Evolutionary conservation across 2,797 vertebrate genomes (phyloP).

Genomic region (Cirrhinus molitorella): DNA sequence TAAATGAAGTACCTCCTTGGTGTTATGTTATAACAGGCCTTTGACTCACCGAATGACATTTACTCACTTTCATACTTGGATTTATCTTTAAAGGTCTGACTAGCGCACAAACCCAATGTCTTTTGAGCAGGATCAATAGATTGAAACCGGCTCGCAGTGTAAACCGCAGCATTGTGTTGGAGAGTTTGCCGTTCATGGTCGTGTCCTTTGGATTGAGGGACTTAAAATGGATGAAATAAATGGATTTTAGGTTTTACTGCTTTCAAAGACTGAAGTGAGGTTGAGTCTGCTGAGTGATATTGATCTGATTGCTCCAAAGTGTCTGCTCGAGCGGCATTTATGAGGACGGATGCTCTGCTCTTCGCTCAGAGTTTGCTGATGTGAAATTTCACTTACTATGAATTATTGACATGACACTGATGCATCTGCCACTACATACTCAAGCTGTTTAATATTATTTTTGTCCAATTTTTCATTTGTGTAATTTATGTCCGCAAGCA

Average conservation of each 20-base stretch:
- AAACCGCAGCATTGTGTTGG: background rate
- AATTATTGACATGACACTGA: background rate
- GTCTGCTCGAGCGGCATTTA: background rate
- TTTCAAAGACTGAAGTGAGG: slow-evolving; percentile 5
- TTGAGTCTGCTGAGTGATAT: slow-evolving; percentile 46
- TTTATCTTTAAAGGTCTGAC: background rate
- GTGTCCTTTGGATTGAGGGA: background rate
- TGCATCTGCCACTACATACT: background rate
- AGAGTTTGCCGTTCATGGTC: background rate
- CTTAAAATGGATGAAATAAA: slow-evolving; percentile 14
- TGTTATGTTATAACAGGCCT: background rate
- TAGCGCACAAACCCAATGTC: background rate
- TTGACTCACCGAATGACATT: background rate
- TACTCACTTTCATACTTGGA: background rate
- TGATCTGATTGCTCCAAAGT: slow-evolving; percentile 41
- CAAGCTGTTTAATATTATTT: slow-evolving; percentile 68
- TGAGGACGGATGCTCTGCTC: slow-evolving; percentile 17
- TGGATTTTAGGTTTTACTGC: slow-evolving; percentile 42
- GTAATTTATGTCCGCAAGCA: slow-evolving; percentile 68
- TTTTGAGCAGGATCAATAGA: slow-evolving; percentile 16
- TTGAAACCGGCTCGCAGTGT: background rate
- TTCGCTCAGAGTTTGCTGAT: slow-evolving; percentile 3
- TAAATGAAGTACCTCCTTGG: background rate
- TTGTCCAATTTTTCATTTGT: slow-evolving; percentile 63
- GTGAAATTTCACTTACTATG: background rate